phyloP scores from a whole-genome alignment of 2,797 vertebrate species.

The Syngnathus acus region DNA sequence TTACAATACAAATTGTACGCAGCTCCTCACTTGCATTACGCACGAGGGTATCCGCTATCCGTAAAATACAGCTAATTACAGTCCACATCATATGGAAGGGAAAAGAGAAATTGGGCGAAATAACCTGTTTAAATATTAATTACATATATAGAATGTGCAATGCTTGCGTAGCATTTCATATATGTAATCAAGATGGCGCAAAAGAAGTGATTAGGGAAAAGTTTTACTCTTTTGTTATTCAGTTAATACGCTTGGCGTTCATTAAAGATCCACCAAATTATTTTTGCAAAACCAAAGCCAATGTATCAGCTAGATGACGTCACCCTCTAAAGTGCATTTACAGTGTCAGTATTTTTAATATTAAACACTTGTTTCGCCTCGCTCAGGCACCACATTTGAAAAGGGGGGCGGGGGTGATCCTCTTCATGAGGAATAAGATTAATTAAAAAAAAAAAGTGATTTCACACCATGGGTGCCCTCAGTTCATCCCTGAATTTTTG shows the following conservation, averaged over 20 bases:
- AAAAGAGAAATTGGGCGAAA: slow-evolving; percentile 57
- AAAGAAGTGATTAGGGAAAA: slow-evolving; percentile 52
- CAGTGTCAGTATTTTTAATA: slow-evolving; percentile 70
- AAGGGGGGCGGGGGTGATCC: not conserved
- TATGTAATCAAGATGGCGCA: slow-evolving; percentile 73
- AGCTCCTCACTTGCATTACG: slow-evolving; percentile 85
- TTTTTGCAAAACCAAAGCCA: not conserved
- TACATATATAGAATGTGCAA: slow-evolving; percentile 99
- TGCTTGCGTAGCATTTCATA: slow-evolving; percentile 86
- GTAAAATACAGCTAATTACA: slow-evolving; percentile 99
- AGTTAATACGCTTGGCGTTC: slow-evolving; percentile 24
- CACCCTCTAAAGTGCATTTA: slow-evolving; percentile 80
- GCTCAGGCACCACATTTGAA: slow-evolving; percentile 56
- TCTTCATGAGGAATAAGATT: slow-evolving; percentile 39
- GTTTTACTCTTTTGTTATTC: slow-evolving; percentile 69
- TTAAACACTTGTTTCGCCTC: slow-evolving; percentile 42
- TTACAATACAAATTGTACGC: slow-evolving; percentile 82
- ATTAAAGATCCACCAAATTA: not conserved
- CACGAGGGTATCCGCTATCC: slow-evolving; percentile 86
- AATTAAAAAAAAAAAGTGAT: slow-evolving; percentile 21
- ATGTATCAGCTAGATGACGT: slow-evolving; percentile 31
- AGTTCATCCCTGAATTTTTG: not conserved
- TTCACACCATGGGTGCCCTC: not conserved
- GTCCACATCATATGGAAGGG: slow-evolving; percentile 68
- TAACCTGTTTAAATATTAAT: slow-evolving; percentile 99